Evolutionary conservation across 2,797 vertebrate species (phyloP).

Genomic region (Phrynocephalus vlangalii): DNA sequence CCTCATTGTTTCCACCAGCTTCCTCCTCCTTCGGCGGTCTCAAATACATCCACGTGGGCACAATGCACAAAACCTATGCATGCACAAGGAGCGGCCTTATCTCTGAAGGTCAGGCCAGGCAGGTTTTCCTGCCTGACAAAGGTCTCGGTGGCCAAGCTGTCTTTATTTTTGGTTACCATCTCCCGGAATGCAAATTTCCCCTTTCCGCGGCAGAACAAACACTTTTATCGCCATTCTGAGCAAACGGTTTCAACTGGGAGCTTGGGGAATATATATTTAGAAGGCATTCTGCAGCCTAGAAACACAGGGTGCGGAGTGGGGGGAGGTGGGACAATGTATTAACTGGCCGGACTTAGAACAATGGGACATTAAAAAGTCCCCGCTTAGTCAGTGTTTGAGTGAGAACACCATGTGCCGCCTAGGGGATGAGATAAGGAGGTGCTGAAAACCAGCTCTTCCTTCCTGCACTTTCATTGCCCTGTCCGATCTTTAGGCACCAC

Average conservation of each 20-base stretch:
- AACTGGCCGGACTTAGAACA: neutral
- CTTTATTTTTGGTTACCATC: neutral
- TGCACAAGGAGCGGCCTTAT: fast-evolving
- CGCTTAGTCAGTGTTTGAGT: neutral
- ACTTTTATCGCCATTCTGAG: neutral
- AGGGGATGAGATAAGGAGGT: neutral
- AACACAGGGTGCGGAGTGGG: too few relatives aligned
- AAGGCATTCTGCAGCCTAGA: neutral
- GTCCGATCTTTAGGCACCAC: neutral
- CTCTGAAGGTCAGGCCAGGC: fast-evolving
- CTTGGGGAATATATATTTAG: slow-evolving; percentile 4
- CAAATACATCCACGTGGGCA: neutral
- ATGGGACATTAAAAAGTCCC: neutral
- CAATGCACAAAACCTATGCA: neutral
- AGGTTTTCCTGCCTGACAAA: neutral
- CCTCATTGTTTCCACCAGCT: neutral
- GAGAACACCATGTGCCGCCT: fast-evolving
- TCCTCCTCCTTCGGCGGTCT: neutral
- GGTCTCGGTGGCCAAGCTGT: neutral
- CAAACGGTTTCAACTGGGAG: neutral
- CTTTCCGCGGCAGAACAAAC: neutral
- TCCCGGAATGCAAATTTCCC: neutral
- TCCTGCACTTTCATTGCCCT: neutral
- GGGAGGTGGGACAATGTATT: neutral
- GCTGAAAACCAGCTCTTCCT: neutral